Evolutionary conservation across 2,888 invertebrate genomes (phyloP), one percentile per base, ranked within the genome.

Genomic region (Sycophila texana): DNA sequence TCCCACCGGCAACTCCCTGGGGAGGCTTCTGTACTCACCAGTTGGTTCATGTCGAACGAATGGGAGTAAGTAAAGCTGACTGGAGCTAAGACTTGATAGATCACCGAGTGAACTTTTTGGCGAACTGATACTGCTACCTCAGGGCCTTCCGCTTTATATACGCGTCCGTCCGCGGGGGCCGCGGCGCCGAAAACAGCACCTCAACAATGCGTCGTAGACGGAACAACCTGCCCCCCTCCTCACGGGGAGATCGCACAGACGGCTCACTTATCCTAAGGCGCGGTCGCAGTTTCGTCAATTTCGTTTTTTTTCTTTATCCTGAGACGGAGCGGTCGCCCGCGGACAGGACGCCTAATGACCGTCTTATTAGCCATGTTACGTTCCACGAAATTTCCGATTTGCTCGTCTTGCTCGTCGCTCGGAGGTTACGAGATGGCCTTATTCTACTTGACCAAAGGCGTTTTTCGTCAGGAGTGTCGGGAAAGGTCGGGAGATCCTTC

Each of bases 11-110:
- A 61, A n/a, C 47, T 18, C 20, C n/a, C 47, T 18, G 47, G 18
- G 39, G 30, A 20, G n/a, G 18, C 63, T n/a, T n/a, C 73, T 13
- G 4, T 77, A 81, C 81, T 81, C 76, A 81, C 81, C 81, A 39
- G 63, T 74, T 47, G 76, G 55, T 10, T 74, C 81, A 81, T 81
- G 49, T 79, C 74, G 76, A n/a, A 14, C 39, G 49, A 67, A 74
- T 57, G 39, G 39, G 39, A 63, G 20, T 47, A 51, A 26, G 1
- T 26, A 26, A 26, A 53, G 30, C 26, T 12, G 49, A 30, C 61
- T 20, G 30, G 58, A n/a, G 18, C 18, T 30, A 20, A 51, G 20
- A 16, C 66, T 1, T 7, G 75, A 79, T 74, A 53, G 47, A 81
- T 71, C 76, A 22, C 22, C 60, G 22, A 47, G 18, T 53, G 51